Evolutionary conservation across 2,888 invertebrate genomes (phyloP).

Genomic region (Caenorhabditis macrosperma): DNA sequence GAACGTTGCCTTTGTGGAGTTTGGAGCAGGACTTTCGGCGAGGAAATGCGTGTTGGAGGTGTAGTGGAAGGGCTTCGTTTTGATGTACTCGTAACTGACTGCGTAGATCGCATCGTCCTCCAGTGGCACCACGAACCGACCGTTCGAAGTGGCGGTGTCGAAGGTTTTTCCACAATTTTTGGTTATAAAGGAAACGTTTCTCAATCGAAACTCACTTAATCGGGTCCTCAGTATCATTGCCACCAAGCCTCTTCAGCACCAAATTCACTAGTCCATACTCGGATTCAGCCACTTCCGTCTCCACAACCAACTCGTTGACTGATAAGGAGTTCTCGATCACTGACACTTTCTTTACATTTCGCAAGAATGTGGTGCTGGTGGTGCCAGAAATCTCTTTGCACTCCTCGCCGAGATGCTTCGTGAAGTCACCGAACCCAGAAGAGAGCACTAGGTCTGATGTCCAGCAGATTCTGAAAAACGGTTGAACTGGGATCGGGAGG

Average conservation of each 20-base stretch:
- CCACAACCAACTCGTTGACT: constrained; percentile 59
- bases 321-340: constrained; percentile 43
- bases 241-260: constrained; percentile 53
- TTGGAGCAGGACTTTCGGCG: constrained; percentile 60
- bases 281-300: constrained; percentile 61
- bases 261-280: constrained; percentile 66
- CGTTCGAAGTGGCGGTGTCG: constrained; percentile 70
- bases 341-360: constrained; percentile 61
- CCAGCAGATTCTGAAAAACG: constrained; percentile 75
- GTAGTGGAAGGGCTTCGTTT: constrained; percentile 70
- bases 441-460: constrained; percentile 41
- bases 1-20: constrained; percentile 47
- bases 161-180: constrained; percentile 43
- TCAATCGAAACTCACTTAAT: constrained; percentile 36
- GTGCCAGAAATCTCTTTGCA: constrained; percentile 72
- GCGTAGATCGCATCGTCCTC: constrained; percentile 75
- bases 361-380: constrained; percentile 61
- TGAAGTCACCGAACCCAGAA: constrained; percentile 55
- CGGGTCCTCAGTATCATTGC: constrained; percentile 51
- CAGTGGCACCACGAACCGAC: constrained; percentile 70
- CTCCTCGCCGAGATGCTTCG: constrained; percentile 58
- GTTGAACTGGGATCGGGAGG: too few relatives aligned
- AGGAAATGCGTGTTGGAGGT: constrained; percentile 67
- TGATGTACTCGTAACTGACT: constrained; percentile 76
- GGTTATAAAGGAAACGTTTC: too few relatives aligned